Conservation (phyloP, 2,797 vertebrate genomes). For the Myoxocephalus aenaeus region DNA sequence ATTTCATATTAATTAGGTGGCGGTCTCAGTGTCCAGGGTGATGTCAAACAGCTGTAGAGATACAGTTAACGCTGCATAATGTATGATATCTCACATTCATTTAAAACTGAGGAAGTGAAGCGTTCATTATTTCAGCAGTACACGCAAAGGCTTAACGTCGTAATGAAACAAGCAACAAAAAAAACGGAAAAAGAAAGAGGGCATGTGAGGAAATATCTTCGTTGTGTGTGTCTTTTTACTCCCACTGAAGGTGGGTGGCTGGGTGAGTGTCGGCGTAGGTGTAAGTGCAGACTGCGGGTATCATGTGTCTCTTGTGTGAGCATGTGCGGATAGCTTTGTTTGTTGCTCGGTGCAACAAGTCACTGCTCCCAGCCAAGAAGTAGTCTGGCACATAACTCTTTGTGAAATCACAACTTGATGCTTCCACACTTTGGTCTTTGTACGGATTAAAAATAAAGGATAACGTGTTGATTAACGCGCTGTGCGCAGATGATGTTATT, state of each 20-base stretch:
- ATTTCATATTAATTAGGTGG: conserved; percentile 83
- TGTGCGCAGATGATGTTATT: background rate
- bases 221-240: background rate
- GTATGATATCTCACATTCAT: conserved; percentile 71
- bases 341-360: conserved; percentile 15
- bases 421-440: background rate
- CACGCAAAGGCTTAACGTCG: conserved; percentile 20
- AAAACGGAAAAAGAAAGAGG: background rate
- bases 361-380: conserved; percentile 3
- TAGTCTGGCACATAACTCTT: conserved; percentile 12
- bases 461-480: background rate
- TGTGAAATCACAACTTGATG: conserved; percentile 3
- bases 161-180: conserved; percentile 13
- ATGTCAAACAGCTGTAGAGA: conserved; percentile 82
- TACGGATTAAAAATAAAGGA: background rate
- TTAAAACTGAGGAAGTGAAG: conserved; percentile 54
- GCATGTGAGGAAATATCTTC: background rate
- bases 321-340: conserved; percentile 18
- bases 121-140: conserved; percentile 64
- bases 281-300: conserved; percentile 28
- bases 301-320: conserved; percentile 14
- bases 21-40: conserved; percentile 74
- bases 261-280: conserved; percentile 27
- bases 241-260: conserved; percentile 31
- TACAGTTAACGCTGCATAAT: conserved; percentile 77